Evolutionary conservation across 2,888 invertebrate genomes (phyloP), one percentile per base, ranked within the genome.

Genomic region (Pandemis corylana): DNA sequence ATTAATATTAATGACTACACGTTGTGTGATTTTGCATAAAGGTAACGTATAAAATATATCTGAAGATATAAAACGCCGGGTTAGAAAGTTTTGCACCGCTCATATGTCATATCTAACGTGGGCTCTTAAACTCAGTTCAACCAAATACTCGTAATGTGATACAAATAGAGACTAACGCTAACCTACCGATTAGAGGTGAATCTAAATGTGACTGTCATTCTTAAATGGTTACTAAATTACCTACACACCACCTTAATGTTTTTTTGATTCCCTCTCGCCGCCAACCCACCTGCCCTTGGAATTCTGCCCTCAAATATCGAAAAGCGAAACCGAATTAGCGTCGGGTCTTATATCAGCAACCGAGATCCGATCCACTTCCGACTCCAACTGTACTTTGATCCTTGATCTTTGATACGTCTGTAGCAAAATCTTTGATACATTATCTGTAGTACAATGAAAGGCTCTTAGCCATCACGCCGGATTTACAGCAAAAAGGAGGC

Each of bases 241-340:
- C 28, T 36, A 36, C 4, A 36, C 28, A 36, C n/a, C 10, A 51
- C n/a, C 51, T 15, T 53, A 15, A 53, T 56, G 9, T 6, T 56
- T 59, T 28, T 68, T 61, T 28, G 28, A 68, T 68, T 68, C 56
- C 28, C 4, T 10, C 1, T 68, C 44, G 28, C 59, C 28, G 10
- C 7, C 51, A 2, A 51, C 51, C 13, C 20, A 5, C 28, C 59
- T 59, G 59, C 59, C 59, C 59, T 12, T 28, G 10, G 13, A 67
- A 61, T 46, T 56, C 46, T 46, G 13, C 71, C 59, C 65, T 51
- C 65, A 51, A 69, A 74, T 65, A 59, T 69, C 64, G 62, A 68
- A 49, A 73, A 64, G 64, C n/a, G 49, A 68, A 64, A 73, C 56
- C 12, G 65, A 74, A 66, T 74, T 74, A 74, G 59, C 61, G 13